These are phyloP conservation scores for Adela reaumurella DNA, from an alignment of 2,888 invertebrate genomes.

Conservation along the genomic window DNA sequence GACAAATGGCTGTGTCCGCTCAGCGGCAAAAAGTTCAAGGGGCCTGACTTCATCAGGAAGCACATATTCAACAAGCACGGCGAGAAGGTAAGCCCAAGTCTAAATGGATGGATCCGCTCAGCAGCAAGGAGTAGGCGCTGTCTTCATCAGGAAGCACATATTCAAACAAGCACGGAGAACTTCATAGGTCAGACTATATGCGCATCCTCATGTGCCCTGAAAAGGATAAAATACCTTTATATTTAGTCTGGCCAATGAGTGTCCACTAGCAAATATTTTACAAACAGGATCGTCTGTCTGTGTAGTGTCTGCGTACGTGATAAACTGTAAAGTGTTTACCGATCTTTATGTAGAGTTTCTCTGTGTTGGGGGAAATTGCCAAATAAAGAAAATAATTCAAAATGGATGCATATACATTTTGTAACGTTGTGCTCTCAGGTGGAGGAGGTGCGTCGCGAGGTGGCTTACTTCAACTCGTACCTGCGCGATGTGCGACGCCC, in stretches of 20 bases:
- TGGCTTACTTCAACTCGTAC: slow-evolving; percentile 97
- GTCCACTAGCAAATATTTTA: too few species aligned
- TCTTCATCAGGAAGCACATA: too few species aligned
- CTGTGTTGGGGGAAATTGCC: too few species aligned
- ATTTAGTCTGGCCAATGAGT: too few species aligned
- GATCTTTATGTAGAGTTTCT: neutral
- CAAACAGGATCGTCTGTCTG: slow-evolving; percentile 1
- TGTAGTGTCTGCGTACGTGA: neutral
- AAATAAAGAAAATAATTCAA: too few species aligned
- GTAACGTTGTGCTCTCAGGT: slow-evolving; percentile 53
- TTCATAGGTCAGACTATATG: too few species aligned
- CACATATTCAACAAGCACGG: slow-evolving; percentile 97
- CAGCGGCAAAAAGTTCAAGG: slow-evolving; percentile 98
- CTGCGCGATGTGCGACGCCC: slow-evolving; percentile 91
- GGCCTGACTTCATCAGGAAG: slow-evolving; percentile 97
- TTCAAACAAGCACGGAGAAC: too few species aligned
- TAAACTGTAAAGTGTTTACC: neutral
- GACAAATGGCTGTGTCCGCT: slow-evolving; percentile 99
- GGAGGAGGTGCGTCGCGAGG: slow-evolving; percentile 95
- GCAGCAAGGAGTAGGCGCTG: too few species aligned
- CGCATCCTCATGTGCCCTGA: too few species aligned
- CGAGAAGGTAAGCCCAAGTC: slow-evolving; percentile 89
- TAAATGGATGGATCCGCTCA: too few species aligned
- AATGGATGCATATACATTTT: too few species aligned
- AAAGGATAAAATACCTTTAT: too few species aligned